Evolutionary conservation across 1,140 invertebrate species (phyloP).

Genomic region (Sycophila sp.): DNA sequence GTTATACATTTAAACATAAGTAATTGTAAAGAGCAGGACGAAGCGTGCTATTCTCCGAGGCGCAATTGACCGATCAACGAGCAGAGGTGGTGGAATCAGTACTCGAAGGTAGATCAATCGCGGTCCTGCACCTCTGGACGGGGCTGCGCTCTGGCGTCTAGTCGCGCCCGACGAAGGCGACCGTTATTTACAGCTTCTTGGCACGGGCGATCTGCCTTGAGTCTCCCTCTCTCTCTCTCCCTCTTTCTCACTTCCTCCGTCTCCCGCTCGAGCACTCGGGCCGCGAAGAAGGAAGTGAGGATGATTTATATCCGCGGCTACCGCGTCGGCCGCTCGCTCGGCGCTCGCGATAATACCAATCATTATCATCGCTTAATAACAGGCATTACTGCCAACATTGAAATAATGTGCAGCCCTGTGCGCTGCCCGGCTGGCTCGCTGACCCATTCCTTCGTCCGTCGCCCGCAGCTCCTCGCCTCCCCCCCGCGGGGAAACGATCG

Average conservation of each 20-base stretch:
- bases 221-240: conserved; percentile 52
- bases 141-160: not conserved
- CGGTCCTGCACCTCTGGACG: too few relatives aligned
- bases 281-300: conserved; percentile 65
- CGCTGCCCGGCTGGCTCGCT: conserved; percentile 52
- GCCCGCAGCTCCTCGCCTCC: conserved; percentile 40
- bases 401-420: conserved; percentile 60
- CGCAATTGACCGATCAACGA: too few relatives aligned
- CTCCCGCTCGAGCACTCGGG: conserved; percentile 47
- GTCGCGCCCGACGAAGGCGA: not conserved
- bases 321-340: conserved; percentile 59
- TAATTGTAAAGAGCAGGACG: too few relatives aligned
- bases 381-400: conserved; percentile 69
- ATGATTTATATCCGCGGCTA: conserved; percentile 69
- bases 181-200: conserved; percentile 66
- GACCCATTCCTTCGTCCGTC: conserved; percentile 55
- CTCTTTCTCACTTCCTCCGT: conserved; percentile 48
- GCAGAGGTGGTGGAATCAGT: too few relatives aligned
- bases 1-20: too few relatives aligned
- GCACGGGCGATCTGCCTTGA: conserved; percentile 62
- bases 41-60: too few relatives aligned
- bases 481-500: conserved; percentile 18
- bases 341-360: conserved; percentile 67
- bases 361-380: conserved; percentile 69
- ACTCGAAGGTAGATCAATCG: too few relatives aligned